These are phyloP conservation scores for Camponotus fellah DNA, from an alignment of 2,888 invertebrate species.

Conservation along the genomic window DNA sequence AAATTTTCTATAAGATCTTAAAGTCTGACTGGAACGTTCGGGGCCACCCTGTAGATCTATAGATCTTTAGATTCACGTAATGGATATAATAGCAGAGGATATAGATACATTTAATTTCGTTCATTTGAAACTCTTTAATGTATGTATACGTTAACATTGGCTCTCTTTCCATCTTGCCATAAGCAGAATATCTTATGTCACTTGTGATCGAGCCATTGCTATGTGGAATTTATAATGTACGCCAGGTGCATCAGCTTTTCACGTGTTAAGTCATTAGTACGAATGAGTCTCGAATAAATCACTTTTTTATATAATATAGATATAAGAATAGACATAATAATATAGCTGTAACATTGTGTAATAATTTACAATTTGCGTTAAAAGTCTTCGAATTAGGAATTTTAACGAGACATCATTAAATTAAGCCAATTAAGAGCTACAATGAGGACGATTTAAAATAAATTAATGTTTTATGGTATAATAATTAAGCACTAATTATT, in stretches of 20 bases:
- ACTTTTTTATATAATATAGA: not conserved
- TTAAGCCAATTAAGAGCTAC: slow-evolving; percentile 1
- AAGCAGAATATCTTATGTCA: slow-evolving; percentile 33
- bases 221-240: too few species aligned
- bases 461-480: not conserved
- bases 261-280: not conserved
- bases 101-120: not conserved
- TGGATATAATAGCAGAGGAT: not conserved
- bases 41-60: not conserved
- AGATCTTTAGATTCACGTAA: not conserved
- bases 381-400: not conserved
- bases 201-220: not conserved
- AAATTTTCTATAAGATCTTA: too few species aligned
- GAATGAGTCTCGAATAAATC: not conserved
- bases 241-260: slow-evolving; percentile 9
- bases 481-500: not conserved
- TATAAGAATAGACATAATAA: not conserved
- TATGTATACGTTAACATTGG: not conserved
- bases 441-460: not conserved
- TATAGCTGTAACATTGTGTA: not conserved
- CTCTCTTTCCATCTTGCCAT: slow-evolving; percentile 1
- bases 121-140: slow-evolving; percentile 21
- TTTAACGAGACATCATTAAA: not conserved
- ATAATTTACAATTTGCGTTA: not conserved
- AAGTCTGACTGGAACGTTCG: too few species aligned